Evolutionary conservation across 2,113 vertebrate genomes (phyloP), one percentile per base, ranked within the genome.

Genomic region (Atractosteus spatula): DNA sequence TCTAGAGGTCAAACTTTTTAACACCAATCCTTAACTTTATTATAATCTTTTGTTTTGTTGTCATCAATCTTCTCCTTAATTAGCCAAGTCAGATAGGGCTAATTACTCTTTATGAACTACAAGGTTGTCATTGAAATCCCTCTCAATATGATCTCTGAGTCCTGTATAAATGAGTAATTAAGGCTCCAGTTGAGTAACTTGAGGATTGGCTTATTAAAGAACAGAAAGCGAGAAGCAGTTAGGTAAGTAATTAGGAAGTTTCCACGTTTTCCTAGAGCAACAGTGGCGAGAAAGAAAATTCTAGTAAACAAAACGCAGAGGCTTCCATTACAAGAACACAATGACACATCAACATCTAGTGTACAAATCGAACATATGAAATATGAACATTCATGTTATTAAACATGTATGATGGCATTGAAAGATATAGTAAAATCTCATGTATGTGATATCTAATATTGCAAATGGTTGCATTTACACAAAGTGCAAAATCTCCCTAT

Each of bases 61-160:
- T 77, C 81, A 83, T 81, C 75, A 76, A 79, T 82, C 76, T 75
- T 79, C 73, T 80, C 64, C 70, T 76, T 83, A 88, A 88, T 87
- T 82, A 83, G 73, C 73, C 6, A 70, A 78, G 81, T 83, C 81
- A 80, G 71, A 79, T 81, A 75, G 78, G 76, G 76, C 79, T 87
- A 87, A 89, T 87, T 85, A 82, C 79, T 84, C 81, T 84, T 84
- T 81, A 83, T 80, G 79, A 86, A 84, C 78, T 82, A 82, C 76
- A 83, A 76, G 79, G 70, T 76, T 78, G 79, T 81, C 76, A 86
- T 73, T 81, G 79, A 75, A 72, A 72, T 44, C 71, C 71, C 66
- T 71, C 62, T 68, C 66, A 81, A 70, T 74, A 81, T 81, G 75
- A 77, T 80, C 66, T 73, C 70, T 71, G 62, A 76, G 72, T 75